Evolutionary conservation across 37 sponge, comb jelly and placozoan genomes (phyloP).

Genomic region (Diacarnus erythraeanus): DNA sequence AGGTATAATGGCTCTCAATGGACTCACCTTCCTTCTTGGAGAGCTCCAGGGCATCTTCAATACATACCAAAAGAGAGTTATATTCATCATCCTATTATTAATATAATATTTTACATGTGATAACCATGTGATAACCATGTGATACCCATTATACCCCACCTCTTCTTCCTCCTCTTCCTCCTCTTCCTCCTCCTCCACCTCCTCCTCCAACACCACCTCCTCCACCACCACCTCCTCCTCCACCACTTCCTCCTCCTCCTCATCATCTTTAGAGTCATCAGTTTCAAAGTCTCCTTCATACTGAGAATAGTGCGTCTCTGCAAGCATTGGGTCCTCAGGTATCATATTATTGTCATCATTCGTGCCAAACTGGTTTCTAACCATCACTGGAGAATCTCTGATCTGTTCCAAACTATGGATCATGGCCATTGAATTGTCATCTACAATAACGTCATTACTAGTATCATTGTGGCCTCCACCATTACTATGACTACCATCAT

Average conservation of each 20-base stretch:
- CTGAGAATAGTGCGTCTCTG: constrained; percentile 78
- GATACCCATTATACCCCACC: background rate
- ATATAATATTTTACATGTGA: background rate
- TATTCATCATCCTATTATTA: constrained; percentile 62
- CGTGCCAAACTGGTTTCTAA: background rate
- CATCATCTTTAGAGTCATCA: constrained; percentile 17
- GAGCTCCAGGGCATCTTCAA: constrained; percentile 70
- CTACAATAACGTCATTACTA: background rate
- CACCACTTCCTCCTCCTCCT: no score
- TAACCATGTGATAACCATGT: background rate
- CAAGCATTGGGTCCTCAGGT: constrained; percentile 70
- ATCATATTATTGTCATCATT: constrained; percentile 12
- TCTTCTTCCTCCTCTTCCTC: no score
- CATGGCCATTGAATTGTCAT: background rate
- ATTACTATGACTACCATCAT: background rate
- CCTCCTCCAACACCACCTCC: no score
- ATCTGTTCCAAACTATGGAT: background rate
- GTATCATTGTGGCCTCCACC: background rate
- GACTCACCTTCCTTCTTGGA: constrained; percentile 38
- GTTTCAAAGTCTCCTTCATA: constrained; percentile 75
- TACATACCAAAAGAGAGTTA: constrained; percentile 69
- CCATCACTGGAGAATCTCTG: background rate
- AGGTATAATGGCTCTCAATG: no score
- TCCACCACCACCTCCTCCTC: no score
- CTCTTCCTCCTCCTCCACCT: no score